These are phyloP conservation scores for Lacerta agilis DNA, from an alignment of 2,797 vertebrate species.

Conservation along the genomic window DNA sequence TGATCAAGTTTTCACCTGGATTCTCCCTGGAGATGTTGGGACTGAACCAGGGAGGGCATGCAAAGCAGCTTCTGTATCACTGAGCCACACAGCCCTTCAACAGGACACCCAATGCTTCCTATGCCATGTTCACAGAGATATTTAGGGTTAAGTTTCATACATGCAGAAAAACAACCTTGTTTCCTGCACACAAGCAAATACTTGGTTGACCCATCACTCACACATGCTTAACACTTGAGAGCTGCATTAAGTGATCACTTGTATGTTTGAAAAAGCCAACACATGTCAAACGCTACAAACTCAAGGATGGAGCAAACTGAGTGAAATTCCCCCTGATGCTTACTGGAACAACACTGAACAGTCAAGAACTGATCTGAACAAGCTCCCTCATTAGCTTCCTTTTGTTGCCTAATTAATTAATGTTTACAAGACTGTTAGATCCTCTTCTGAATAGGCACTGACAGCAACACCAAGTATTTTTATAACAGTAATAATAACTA, in stretches of 20 bases:
- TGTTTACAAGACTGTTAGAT: slow-evolving; percentile 25
- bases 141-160: neutral
- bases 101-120: no score
- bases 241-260: neutral
- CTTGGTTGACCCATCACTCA: no score
- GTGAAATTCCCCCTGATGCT: no score
- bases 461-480: neutral
- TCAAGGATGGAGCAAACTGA: no score
- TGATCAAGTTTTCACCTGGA: no score
- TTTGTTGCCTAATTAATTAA: slow-evolving; percentile 43
- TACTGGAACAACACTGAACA: neutral
- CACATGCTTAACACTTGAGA: neutral
- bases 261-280: neutral
- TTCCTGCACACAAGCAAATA: neutral
- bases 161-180: neutral
- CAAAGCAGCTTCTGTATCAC: no score
- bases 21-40: no score
- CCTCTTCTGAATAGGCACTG: neutral
- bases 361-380: neutral
- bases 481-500: neutral
- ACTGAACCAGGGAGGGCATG: no score
- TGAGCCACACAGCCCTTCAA: no score
- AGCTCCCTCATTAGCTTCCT: neutral
- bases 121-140: no score
- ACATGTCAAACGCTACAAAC: neutral